Evolutionary conservation across 2,888 invertebrate species (phyloP).

Genomic region (Sthenelais limicola): DNA sequence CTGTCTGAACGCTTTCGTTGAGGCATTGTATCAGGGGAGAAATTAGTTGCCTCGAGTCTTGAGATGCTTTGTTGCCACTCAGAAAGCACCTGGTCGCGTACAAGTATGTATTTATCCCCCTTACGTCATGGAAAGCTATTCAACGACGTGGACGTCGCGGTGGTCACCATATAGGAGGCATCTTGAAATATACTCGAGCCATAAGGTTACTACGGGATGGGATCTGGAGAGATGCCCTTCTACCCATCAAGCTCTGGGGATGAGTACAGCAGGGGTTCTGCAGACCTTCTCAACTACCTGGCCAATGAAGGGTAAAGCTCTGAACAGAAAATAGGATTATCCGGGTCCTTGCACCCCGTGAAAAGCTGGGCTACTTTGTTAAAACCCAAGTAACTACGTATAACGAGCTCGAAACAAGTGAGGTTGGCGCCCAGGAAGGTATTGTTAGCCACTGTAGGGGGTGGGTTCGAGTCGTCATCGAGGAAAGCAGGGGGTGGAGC

Average conservation of each 20-base stretch:
- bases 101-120: constrained; percentile 37
- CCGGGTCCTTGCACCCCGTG: not conserved
- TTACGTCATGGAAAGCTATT: constrained; percentile 25
- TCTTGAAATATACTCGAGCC: not conserved
- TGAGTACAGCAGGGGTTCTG: not conserved
- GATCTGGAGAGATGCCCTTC: not conserved
- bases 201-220: constrained; percentile 14
- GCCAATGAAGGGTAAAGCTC: constrained; percentile 20
- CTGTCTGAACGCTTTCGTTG: not conserved
- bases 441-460: constrained; percentile 4
- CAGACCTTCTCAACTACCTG: constrained; percentile 9
- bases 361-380: constrained; percentile 12
- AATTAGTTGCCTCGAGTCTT: constrained; percentile 6
- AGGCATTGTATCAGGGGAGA: constrained; percentile 20
- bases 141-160: constrained; percentile 15
- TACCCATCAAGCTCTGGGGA: not conserved
- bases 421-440: too few species aligned
- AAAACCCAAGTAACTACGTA: constrained; percentile 1
- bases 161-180: constrained; percentile 19
- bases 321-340: too few species aligned
- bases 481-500: constrained; percentile 20
- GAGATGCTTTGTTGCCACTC: constrained; percentile 6
- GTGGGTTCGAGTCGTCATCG: not conserved
- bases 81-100: constrained; percentile 27
- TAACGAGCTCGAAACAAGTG: constrained; percentile 19